These are phyloP conservation scores for Arenaria interpres DNA, from an alignment of 2,113 vertebrate species.

Conservation along the genomic window DNA sequence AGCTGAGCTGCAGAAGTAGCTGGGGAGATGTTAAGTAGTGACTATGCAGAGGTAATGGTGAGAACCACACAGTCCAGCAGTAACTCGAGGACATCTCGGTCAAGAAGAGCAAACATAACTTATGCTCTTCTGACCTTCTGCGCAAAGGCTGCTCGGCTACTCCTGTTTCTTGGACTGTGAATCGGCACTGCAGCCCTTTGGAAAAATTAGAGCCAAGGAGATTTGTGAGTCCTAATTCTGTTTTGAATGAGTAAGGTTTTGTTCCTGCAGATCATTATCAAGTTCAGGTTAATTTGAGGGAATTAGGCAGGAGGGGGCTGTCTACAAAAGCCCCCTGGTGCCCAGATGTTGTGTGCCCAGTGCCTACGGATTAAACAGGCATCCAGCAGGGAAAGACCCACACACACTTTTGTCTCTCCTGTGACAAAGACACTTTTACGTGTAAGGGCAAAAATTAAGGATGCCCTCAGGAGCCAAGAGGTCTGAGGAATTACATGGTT, in stretches of 20 bases:
- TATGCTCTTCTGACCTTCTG: not conserved
- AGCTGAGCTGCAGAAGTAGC: not conserved
- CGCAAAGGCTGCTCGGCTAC: fast-evolving
- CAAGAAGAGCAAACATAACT: not conserved
- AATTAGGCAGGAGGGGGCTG: not conserved
- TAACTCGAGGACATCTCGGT: not conserved
- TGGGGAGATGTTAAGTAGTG: not conserved
- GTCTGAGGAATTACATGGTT: not conserved
- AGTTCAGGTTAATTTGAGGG: not conserved
- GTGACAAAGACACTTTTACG: not conserved
- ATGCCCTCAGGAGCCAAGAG: not conserved
- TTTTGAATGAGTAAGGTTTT: not conserved
- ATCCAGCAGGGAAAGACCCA: not conserved
- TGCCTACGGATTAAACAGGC: not conserved
- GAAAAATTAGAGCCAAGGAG: not conserved
- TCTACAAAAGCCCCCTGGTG: not conserved
- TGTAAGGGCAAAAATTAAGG: not conserved
- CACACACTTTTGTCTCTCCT: not conserved
- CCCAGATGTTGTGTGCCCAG: not conserved
- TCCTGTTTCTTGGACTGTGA: not conserved
- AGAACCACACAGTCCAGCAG: not conserved
- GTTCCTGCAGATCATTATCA: not conserved
- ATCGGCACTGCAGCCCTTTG: not conserved
- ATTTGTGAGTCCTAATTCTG: not conserved
- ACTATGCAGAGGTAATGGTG: not conserved